Evolutionary conservation across 1,140 invertebrate species (phyloP).

Genomic region (Homalodisca vitripennis): DNA sequence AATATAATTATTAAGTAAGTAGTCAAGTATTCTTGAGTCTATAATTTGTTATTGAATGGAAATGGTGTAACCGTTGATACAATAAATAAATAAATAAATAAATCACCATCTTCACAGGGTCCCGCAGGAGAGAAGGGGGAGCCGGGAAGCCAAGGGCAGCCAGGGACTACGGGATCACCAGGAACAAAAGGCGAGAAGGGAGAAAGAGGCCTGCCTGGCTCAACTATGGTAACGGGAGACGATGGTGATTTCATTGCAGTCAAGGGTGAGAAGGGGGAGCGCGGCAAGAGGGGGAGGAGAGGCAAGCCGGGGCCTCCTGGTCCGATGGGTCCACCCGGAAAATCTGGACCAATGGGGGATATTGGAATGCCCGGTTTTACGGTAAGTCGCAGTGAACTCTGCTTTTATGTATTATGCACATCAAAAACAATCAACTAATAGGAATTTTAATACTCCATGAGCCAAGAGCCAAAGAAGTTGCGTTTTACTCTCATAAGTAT

Average conservation of each 20-base stretch:
- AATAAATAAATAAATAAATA: not conserved
- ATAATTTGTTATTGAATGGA: too few relatives aligned
- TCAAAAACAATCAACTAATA: not conserved
- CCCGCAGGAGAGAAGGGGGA: not conserved
- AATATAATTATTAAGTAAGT: too few relatives aligned
- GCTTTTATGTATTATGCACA: not conserved
- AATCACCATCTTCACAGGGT: not conserved
- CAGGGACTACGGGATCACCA: slow-evolving; percentile 51
- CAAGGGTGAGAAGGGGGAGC: slow-evolving; percentile 73
- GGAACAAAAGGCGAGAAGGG: not conserved
- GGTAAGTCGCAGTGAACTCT: not conserved
- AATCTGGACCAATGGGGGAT: not conserved
- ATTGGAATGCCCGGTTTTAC: slow-evolving; percentile 1
- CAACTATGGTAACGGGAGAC: not conserved
- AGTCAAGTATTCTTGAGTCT: too few relatives aligned
- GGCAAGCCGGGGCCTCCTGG: not conserved
- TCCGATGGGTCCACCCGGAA: not conserved
- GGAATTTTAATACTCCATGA: not conserved
- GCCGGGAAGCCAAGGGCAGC: slow-evolving; percentile 50
- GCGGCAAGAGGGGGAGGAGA: slow-evolving; percentile 63
- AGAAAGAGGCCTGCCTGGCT: not conserved
- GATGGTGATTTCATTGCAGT: not conserved
- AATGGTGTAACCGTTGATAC: too few relatives aligned
- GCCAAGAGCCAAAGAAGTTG: not conserved
- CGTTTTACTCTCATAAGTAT: not conserved